Base-by-base conservation (phyloP, 2,888 invertebrate genomes). In the Xylota segnis region DNA sequence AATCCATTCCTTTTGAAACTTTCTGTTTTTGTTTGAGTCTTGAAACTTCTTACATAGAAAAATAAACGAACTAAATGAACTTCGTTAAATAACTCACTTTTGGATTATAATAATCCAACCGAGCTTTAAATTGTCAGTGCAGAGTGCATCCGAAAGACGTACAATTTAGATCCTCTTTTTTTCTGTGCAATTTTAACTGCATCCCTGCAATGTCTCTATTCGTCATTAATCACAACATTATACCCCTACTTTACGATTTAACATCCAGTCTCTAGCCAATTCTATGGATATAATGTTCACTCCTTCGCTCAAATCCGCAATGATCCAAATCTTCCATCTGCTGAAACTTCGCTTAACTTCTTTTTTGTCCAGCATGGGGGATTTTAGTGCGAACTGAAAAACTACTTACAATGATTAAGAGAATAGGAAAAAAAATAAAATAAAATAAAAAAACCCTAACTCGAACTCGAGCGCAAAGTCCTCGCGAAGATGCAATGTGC, bases 191-290 rank as follows among this genome's bases (percentile, higher is more conserved):
- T 65, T 77, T 52, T 27, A 77, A 75, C 52, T 71, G 59, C 59
- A 81, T 23, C 58, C 12, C 23, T 76, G 34, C 59, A 29, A 45
- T 81, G 71, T 84, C 75, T 58, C 71, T 54, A 84, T 76, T 81
- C 52, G 75, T 81, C 84, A 84, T 84, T 84, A 84, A 84, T 84
- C 84, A 84, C 75, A 84, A 84, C 83, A 81, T 84, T 81, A 84
- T 84, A 81, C 59, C 76, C 84, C 40, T 63, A 59, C 84, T 84
- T 83, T 66, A 43, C 56, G 84, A 71, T 71, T 84, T 84, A 84
- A 84, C 70, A 84, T 84, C 54, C 50, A 66, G 68, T 84, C 79
- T 65, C 45, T 34, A 71, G 81, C 75, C 59, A 71, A 66, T 84
- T 61, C 54, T 34, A 59, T n/a, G 71, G 84, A 81, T 84, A 75